phyloP scores from a whole-genome alignment of 2,113 vertebrate genomes.

The Lathamus discolor region DNA sequence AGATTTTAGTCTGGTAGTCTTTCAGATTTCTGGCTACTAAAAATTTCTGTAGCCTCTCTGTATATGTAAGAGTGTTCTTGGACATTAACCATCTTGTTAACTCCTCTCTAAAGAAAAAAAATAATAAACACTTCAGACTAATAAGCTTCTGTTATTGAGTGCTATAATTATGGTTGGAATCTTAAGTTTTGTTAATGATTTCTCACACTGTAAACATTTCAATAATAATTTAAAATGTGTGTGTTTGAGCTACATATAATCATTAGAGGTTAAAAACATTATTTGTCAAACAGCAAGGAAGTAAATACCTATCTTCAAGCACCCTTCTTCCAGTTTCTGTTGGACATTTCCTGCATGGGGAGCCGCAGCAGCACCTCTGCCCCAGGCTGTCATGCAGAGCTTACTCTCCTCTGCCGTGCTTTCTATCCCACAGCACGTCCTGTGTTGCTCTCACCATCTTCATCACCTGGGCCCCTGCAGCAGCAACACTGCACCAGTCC shows the following conservation, averaged over 20 bases:
- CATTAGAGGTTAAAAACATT: background rate
- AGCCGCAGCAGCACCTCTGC: background rate
- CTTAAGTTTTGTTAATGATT: background rate
- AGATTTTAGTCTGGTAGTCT: background rate
- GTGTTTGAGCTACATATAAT: background rate
- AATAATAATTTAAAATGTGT: background rate
- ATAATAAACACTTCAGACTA: background rate
- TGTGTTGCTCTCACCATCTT: background rate
- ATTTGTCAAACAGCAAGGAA: background rate
- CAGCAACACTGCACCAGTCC: accelerated
- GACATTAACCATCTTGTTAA: background rate
- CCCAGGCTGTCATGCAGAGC: background rate
- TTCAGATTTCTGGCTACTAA: background rate
- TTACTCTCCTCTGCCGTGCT: background rate
- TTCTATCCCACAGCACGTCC: background rate
- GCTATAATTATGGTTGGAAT: background rate
- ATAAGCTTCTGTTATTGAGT: background rate
- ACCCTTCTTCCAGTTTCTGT: background rate
- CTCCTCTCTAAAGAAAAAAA: background rate
- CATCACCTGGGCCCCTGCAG: background rate
- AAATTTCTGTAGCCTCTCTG: background rate
- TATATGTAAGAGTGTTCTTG: background rate
- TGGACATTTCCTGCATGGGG: accelerated
- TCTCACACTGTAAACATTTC: background rate
- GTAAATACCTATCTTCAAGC: background rate